phyloP scores from a whole-genome alignment of 2,797 vertebrate species.

The Salmo trutta region DNA sequence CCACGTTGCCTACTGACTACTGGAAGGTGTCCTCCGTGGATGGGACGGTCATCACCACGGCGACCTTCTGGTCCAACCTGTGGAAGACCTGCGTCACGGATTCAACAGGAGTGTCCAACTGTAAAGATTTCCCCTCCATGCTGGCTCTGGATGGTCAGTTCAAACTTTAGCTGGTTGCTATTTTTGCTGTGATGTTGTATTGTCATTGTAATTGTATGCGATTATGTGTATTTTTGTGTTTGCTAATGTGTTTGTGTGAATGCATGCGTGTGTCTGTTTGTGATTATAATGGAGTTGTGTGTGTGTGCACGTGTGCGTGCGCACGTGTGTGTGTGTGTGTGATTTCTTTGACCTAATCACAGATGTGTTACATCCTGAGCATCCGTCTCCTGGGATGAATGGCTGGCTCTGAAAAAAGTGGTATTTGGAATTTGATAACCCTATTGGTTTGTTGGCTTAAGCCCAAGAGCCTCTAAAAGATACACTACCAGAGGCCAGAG shows the following conservation, averaged over 20 bases:
- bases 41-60: constrained; percentile 94
- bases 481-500: constrained; percentile 44
- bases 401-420: constrained; percentile 40
- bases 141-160: constrained; percentile 88
- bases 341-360: neutral
- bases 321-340: neutral
- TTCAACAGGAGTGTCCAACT: constrained; percentile 93
- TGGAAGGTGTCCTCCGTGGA: constrained; percentile 96
- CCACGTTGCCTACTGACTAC: constrained; percentile 91
- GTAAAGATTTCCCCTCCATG: constrained; percentile 96
- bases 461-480: constrained; percentile 39
- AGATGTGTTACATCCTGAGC: neutral
- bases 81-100: constrained; percentile 97
- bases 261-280: neutral
- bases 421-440: constrained; percentile 49
- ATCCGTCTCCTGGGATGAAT: constrained; percentile 37
- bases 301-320: neutral
- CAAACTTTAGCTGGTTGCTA: neutral
- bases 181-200: neutral
- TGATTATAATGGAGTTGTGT: neutral
- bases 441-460: constrained; percentile 37
- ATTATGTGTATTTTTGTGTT: neutral
- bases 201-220: neutral
- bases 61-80: constrained; percentile 93
- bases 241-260: neutral